These are phyloP conservation scores for Zapus hudsonius DNA, from an alignment of 2,113 vertebrate species.

Conservation along the genomic window DNA sequence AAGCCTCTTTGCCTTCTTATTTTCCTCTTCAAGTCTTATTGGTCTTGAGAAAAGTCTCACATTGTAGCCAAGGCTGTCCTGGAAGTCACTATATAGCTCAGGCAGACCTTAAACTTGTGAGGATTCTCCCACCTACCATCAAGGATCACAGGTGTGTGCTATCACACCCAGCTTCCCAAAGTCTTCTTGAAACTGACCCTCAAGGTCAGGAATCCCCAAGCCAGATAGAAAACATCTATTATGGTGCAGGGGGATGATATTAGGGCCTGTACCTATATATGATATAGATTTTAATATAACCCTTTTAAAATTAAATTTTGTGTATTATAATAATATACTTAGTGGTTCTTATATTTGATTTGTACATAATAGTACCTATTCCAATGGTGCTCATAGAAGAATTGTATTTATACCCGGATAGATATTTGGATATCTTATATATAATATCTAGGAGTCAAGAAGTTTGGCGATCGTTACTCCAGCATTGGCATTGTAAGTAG, in stretches of 20 bases:
- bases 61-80: too few relatives aligned
- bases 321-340: not conserved
- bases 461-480: not conserved
- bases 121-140: not conserved
- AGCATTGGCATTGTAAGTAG: not conserved
- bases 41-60: too few relatives aligned
- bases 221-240: not conserved
- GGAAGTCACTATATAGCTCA: too few relatives aligned
- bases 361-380: not conserved
- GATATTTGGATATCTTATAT: not conserved
- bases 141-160: not conserved
- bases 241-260: not conserved
- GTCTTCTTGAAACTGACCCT: not conserved
- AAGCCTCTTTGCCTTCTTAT: not conserved
- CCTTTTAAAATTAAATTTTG: not conserved
- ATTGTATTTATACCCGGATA: not conserved
- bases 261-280: not conserved
- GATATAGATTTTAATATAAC: conserved; percentile 4
- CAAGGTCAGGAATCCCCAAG: not conserved
- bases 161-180: not conserved
- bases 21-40: not conserved
- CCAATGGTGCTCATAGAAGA: not conserved
- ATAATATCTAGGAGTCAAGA: not conserved
- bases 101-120: not conserved
- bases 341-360: not conserved